Percentiles rank a stretch among this genome's conserved stretches.
phyloP scores from a whole-genome alignment of 2,888 invertebrate genomes.

The Tenthredo distinguenda region DNA sequence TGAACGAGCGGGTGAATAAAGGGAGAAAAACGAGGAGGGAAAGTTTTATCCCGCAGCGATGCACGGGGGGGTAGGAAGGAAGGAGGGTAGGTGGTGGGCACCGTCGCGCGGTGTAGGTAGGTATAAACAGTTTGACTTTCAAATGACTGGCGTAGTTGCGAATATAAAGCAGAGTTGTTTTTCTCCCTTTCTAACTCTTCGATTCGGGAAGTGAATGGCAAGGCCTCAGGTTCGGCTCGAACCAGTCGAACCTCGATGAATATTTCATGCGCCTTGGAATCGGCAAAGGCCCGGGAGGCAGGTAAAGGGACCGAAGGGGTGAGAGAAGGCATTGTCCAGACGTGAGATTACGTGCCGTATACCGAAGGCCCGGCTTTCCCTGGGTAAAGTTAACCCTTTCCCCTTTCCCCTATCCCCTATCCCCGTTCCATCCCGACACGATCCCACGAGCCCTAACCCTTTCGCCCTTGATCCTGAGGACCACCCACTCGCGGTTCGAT shows the following conservation, averaged over 20 bases:
- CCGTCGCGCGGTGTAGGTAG: constrained; percentile 25
- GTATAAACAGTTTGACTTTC: constrained; percentile 68
- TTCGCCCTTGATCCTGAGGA: constrained; percentile 46
- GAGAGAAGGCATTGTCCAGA: constrained; percentile 49
- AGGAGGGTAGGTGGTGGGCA: neutral
- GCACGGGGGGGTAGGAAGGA: neutral
- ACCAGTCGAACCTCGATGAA: constrained; percentile 62
- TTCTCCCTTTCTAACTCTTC: constrained; percentile 6
- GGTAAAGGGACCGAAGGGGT: constrained; percentile 24
- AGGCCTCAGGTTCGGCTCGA: constrained; percentile 58
- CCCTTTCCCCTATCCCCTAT: neutral
- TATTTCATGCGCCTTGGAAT: constrained; percentile 64
- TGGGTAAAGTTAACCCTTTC: constrained; percentile 37
- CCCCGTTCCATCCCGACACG: neutral
- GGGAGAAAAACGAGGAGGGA: neutral
- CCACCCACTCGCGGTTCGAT: constrained; percentile 42
- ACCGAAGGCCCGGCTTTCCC: constrained; percentile 26
- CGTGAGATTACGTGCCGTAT: constrained; percentile 53
- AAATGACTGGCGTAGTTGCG: constrained; percentile 63
- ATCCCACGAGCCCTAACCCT: constrained; percentile 29
- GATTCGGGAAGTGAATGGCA: constrained; percentile 58
- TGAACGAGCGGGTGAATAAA: neutral
- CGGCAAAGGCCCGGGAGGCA: constrained; percentile 51
- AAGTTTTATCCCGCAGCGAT: neutral
- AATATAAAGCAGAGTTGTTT: constrained; percentile 66